Conservation (phyloP, 1,140 invertebrate species). For the Cydia strobilella region DNA sequence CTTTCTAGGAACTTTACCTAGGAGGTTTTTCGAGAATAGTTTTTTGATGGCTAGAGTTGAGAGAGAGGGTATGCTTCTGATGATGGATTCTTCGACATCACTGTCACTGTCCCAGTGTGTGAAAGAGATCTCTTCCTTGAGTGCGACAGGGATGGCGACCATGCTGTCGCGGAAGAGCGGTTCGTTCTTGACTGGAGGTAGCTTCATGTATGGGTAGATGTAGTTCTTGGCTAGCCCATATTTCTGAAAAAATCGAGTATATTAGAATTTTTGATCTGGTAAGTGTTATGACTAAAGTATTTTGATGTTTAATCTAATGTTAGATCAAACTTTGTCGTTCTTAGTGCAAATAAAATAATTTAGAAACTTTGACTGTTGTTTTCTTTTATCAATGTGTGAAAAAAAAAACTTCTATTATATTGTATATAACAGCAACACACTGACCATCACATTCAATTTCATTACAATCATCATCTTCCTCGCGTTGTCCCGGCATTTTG, state of each 20-base stretch:
- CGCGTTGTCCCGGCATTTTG: too few relatives aligned
- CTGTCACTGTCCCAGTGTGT: constrained; percentile 60
- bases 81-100: constrained; percentile 38
- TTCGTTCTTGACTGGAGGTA: constrained; percentile 44
- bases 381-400: too few relatives aligned
- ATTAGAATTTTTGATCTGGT: too few relatives aligned
- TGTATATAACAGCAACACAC: too few relatives aligned
- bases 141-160: constrained; percentile 56
- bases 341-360: too few relatives aligned
- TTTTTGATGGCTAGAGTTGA: constrained; percentile 49
- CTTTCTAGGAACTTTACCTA: constrained; percentile 60
- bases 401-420: too few relatives aligned
- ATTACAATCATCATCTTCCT: too few relatives aligned
- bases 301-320: too few relatives aligned
- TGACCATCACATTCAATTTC: too few relatives aligned
- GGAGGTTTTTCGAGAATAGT: constrained; percentile 51
- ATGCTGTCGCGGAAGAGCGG: constrained; percentile 43
- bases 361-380: too few relatives aligned
- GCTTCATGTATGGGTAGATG: constrained; percentile 55
- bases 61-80: constrained; percentile 42
- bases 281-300: too few relatives aligned
- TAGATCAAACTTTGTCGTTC: too few relatives aligned
- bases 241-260: constrained; percentile 47
- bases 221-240: constrained; percentile 53
- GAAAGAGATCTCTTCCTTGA: constrained; percentile 49